Base-by-base conservation (phyloP, 2,113 vertebrate genomes). In the Silurus glanis region DNA sequence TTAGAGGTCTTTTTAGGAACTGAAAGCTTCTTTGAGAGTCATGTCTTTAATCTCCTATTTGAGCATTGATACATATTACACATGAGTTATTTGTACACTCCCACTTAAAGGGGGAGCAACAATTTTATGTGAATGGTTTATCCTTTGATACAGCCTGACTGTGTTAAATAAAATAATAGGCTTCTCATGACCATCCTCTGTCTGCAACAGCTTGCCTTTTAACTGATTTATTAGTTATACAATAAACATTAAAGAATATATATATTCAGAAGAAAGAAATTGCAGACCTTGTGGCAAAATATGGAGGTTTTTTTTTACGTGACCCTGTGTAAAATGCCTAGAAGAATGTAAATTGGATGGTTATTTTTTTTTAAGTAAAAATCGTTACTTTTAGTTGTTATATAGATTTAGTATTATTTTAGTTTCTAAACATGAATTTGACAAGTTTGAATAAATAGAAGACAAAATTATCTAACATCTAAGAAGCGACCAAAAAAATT, bases 31-130 rank as follows among this genome's bases (percentile, higher is more conserved):
- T 94, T 94, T 94, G 87, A 94, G 90, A 86, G 85, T 92, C 90
- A 90, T 80, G 91, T 94, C 95, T 95, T 95, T 95, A 95, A 95
- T 95, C 94, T 95, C 85, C 83, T 76, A 88, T 93, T 92, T 93
- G 89, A 92, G 80, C 80, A 83, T 28, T n/a, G 84, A 85, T 78
- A 72, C 45, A 47, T 82, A 56, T 69, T 81, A 80, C 56, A 59
- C 64, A 13, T 21, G 23, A 72, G 45, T 75, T 84, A 59, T 75
- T 84, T 84, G 37, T 58, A 62, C 71, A 76, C 71, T 59, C 23
- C 25, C 78, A 55, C 64, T 56, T 85, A 62, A 85, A 88, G 75
- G 83, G 76, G 12, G 0, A 28, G 13, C 83, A 75, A 75, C 47
- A 49, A 78, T 61, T 64, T 78, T 64, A 49, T 25, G 37, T 62